Conservation (phyloP, 2,113 vertebrate species). For the Azemiops feae region DNA sequence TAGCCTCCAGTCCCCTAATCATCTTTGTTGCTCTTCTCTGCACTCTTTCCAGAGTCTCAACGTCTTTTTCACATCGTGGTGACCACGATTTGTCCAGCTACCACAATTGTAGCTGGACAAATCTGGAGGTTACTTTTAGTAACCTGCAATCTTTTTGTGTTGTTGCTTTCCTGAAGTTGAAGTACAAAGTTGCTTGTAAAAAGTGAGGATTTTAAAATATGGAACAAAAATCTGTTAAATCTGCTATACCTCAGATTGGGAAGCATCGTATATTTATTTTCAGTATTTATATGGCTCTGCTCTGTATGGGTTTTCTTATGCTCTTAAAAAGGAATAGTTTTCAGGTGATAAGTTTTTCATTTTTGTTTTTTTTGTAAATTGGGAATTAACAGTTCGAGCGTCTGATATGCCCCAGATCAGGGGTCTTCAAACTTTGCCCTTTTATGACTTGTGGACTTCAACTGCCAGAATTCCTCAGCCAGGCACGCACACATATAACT, state of each 20-base stretch:
- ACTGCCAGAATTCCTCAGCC: too few relatives aligned
- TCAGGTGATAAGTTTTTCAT: background rate
- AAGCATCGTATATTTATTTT: background rate
- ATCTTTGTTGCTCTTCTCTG: too few relatives aligned
- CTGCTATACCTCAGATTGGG: background rate
- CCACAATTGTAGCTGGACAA: background rate
- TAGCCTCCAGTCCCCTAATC: too few relatives aligned
- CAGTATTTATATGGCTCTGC: background rate
- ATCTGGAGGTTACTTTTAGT: background rate
- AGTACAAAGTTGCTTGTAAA: background rate
- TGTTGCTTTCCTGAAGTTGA: background rate
- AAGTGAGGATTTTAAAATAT: background rate
- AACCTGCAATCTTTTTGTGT: background rate
- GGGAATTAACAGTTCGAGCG: background rate
- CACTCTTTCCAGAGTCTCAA: too few relatives aligned
- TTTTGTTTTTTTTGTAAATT: background rate
- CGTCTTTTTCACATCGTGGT: too few relatives aligned
- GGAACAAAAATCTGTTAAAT: background rate
- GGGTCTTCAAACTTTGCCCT: too few relatives aligned
- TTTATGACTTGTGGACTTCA: too few relatives aligned
- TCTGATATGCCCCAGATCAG: background rate
- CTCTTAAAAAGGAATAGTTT: background rate
- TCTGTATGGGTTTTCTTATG: background rate
- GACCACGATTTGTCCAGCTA: too few relatives aligned
- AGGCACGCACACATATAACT: background rate